Base-by-base conservation (phyloP, 2,888 invertebrate species). In the Sthenelais limicola region DNA sequence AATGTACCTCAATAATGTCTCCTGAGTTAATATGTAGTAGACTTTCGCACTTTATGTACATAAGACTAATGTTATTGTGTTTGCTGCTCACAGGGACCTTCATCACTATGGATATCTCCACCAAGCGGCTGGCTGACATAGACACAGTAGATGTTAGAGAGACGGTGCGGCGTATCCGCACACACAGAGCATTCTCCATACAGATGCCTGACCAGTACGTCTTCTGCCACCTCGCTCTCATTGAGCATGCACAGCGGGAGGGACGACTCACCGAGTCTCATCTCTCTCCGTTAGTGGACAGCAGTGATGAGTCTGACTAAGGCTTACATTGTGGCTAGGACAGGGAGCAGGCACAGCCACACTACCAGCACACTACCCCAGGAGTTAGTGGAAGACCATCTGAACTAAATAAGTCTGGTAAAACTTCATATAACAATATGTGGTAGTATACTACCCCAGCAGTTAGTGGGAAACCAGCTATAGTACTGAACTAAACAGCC, bases 201-300 rank as follows among this genome's bases (percentile, higher is more conserved):
- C 98, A 98, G 91, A 97, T 97, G 95, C 97, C 97, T 72, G 97
- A 98, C 89, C 98, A 98, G 91, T 98, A 97, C 90, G 94, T 97
- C 68, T 98, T 98, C 91, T 97, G 97, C 88, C 96, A 97, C 88
- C 91, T 95, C 83, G 97, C 97, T 76, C 90, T 98, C 78, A 92
- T 97, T 81, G 96, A 97, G 89, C 83, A 86, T 67, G 87, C 86
- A 9, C 79, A 83, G 74, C 75, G 80, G 32, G 75, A 79, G 48
- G 84, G 82, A 3, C 77, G 84, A 0, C 56, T 86, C 4, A 58
- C 56, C 7, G 79, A 79, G 26, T 74, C 81, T 18, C 81, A 85
- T 52, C 76, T 80, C 72, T 78, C 80, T 4, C 78, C 79, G n/a
- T 79, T 84, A 56, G 76, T 77, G 4, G 82, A 82, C 38, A 72